phyloP scores from a whole-genome alignment of 1,140 invertebrate genomes.

The Bicyclus anynana region DNA sequence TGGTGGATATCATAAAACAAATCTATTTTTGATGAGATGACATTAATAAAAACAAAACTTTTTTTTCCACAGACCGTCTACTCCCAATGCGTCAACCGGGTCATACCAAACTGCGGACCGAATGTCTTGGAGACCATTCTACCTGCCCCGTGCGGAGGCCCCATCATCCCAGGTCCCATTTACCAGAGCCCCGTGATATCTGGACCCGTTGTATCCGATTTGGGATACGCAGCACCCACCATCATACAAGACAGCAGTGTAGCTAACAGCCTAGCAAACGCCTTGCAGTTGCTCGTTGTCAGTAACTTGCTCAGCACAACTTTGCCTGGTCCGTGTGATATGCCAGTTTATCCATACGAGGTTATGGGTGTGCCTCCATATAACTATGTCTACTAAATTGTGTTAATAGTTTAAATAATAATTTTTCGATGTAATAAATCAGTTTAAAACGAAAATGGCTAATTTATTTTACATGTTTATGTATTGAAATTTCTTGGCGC shows the following conservation, averaged over 20 bases:
- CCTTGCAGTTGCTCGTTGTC: constrained; percentile 56
- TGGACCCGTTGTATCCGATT: constrained; percentile 24
- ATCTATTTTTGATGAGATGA: no score
- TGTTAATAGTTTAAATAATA: not conserved
- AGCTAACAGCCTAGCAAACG: constrained; percentile 56
- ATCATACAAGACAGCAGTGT: constrained; percentile 59
- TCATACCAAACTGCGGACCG: constrained; percentile 30
- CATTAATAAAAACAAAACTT: no score
- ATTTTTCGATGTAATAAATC: not conserved
- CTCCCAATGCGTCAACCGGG: constrained; percentile 44
- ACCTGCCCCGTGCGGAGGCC: not conserved
- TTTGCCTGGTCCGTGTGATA: constrained; percentile 30
- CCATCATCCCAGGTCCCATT: constrained; percentile 5
- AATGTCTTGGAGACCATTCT: constrained; percentile 34
- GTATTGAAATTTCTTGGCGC: no score
- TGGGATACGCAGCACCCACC: constrained; percentile 38
- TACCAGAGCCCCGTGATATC: constrained; percentile 14
- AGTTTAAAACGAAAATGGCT: no score
- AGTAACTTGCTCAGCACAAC: constrained; percentile 55
- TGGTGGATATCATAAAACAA: not conserved
- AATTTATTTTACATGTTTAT: no score
- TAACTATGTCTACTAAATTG: constrained; percentile 26
- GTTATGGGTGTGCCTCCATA: constrained; percentile 20
- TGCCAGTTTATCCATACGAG: constrained; percentile 12
- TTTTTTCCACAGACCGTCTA: constrained; percentile 34